phyloP scores from a whole-genome alignment of 2,888 invertebrate genomes.

The Kuschelorhynchus macadamiae region DNA sequence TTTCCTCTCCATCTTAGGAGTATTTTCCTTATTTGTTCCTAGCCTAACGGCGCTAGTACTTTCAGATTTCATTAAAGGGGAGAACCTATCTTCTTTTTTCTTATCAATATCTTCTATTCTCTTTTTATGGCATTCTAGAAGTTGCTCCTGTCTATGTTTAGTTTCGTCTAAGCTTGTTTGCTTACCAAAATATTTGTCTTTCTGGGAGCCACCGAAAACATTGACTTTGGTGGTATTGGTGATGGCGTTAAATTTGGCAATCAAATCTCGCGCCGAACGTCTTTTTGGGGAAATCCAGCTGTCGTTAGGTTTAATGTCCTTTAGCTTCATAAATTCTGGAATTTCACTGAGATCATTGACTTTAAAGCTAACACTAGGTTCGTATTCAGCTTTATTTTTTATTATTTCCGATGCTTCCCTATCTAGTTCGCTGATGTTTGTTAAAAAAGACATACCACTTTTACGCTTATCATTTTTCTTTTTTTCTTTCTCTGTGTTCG shows the following conservation, averaged over 20 bases:
- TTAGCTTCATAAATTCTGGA: constrained; percentile 67
- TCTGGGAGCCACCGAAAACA: constrained; percentile 67
- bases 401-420: constrained; percentile 84
- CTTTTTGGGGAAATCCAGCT: constrained; percentile 61
- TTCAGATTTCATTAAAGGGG: constrained; percentile 66
- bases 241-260: constrained; percentile 76
- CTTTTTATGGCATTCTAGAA: constrained; percentile 60
- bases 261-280: constrained; percentile 71
- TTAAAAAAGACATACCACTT: constrained; percentile 75
- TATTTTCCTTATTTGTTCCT: constrained; percentile 55
- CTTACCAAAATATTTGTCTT: constrained; percentile 63
- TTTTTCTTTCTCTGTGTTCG: constrained; percentile 48
- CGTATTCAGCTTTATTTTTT: constrained; percentile 63
- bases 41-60: constrained; percentile 63
- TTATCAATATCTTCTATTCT: constrained; percentile 61
- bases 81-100: constrained; percentile 55
- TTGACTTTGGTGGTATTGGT: constrained; percentile 73
- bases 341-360: constrained; percentile 59
- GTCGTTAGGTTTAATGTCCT: constrained; percentile 58
- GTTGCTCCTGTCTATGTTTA: constrained; percentile 57
- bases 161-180: constrained; percentile 59
- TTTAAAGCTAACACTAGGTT: constrained; percentile 33
- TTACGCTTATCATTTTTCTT: constrained; percentile 71
- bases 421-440: constrained; percentile 85
- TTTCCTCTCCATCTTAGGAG: constrained; percentile 63